Evolutionary conservation across 2,113 vertebrate species (phyloP), one percentile per base, ranked within the genome.

Genomic region (Notothenia rossii): DNA sequence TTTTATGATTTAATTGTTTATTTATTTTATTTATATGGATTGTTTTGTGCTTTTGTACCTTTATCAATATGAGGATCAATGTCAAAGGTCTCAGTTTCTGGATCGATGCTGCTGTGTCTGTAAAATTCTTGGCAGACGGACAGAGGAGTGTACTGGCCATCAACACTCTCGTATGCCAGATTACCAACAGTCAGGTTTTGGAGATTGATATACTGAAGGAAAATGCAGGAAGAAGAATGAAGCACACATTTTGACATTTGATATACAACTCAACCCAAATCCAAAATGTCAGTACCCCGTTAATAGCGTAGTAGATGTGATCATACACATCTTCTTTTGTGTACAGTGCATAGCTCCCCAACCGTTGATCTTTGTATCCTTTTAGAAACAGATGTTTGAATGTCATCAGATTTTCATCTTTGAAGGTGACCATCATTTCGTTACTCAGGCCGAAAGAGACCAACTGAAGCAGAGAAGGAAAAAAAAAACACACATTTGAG

Each of bases 371-470:
- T 86, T 87, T 89, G 70, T 96, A 98, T 18, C 94, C 96, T 94
- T 98, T 98, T 40, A 99, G 92, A 71, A 99, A 99, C 53, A 99
- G 94, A 62, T 99, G 96, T 84, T 96, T 97, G 92, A 99, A 99
- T 2, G 97, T 95, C 75, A 96, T 75, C 7, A 97, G 95, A 83
- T 97, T 99, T 77, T 98, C 96, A 22, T 97, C 97, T 92, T 97
- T 98, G 92, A 99, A 99, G 59, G 96, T 95, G 65, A 98, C 98
- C 83, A 98, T 97, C 97, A 99, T 98, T 88, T 99, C 96, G 74
- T 99, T 99, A 90, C 97, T 99, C 85, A 99, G 82, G 20, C 98
- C 98, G 84, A 99, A 99, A 51, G 96, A 91, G n/a, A 98, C 96
- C 36, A 99, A 92, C 98, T 99, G 91, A 74, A 93, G 58, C 46